Evolutionary conservation across 2,113 vertebrate species (phyloP).

Genomic region (Acinonyx jubatus): DNA sequence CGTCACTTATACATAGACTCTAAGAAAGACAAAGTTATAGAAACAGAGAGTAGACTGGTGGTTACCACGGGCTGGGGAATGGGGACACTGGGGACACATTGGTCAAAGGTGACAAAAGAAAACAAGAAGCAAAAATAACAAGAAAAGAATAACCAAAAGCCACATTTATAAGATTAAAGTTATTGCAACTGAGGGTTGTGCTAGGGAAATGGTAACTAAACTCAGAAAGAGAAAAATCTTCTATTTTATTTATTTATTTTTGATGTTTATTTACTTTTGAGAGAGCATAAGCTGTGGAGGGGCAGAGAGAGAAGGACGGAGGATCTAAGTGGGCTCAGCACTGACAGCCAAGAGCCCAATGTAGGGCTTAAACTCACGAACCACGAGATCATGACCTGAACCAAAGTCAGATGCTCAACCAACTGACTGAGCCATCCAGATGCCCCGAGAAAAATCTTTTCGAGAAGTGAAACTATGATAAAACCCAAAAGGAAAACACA

Average conservation of each 20-base stretch:
- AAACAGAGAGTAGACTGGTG: not conserved
- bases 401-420: no score
- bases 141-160: not conserved
- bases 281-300: no score
- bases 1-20: not conserved
- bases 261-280: no score
- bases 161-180: not conserved
- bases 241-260: no score
- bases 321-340: no score
- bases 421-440: no score
- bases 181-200: not conserved
- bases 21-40: not conserved
- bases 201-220: not conserved
- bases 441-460: not conserved
- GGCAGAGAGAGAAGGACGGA: no score
- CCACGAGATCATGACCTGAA: no score
- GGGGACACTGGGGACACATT: not conserved
- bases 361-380: no score
- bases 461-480: not conserved
- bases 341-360: no score
- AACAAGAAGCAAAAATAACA: not conserved
- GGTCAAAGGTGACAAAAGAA: not conserved
- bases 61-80: not conserved
- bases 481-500: not conserved
- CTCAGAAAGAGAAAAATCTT: not conserved